Evolutionary conservation across 2,888 invertebrate species (phyloP), one percentile per base, ranked within the genome.

Genomic region (Brachypalpus laphriformis): DNA sequence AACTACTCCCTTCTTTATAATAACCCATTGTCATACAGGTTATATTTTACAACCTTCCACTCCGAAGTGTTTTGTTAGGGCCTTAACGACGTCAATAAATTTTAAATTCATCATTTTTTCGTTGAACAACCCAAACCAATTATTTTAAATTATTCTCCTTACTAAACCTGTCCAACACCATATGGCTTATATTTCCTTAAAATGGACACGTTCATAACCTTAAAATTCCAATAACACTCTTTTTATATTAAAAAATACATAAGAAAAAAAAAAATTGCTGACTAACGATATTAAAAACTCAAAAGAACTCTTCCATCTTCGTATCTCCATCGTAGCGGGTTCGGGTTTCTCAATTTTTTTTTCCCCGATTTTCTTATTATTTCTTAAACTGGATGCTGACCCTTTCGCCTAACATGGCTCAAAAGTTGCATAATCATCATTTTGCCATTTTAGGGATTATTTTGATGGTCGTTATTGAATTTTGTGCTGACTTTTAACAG

Each of bases 381-480:
- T 47, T 34, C 3, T 31, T 20, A 22, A 31, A 63, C 18, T 22
- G 42, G 20, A 14, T 20, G 18, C 47, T 75, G 75, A 75, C 65
- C 75, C 75, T 47, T 75, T 75, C 25, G 56, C 20, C 20, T 51
- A 22, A 22, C 40, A 31, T 14, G 18, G 18, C 37, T 40, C 20
- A 76, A 59, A 76, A 54, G 16, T 65, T 54, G 76, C 82, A 54
- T 59, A 76, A 72, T 76, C 82, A 82, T 82, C 71, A 37, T 76
- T 82, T 76, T 61, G 25, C 37, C 76, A 77, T 82, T 82, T 82
- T 16, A 28, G 20, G 71, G 71, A 72, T 68, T 81, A 40, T 71
- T 65, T 37, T 66, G 37, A 82, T 71, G 59, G 65, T 54, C 34
- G 71, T 82, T 76, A 82, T 82, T 82, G 76, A 76, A 76, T 76